Percentiles rank a stretch among this genome's conserved stretches.
These are phyloP conservation scores for Drosophila atroscutellata DNA, from an alignment of 2,888 invertebrate genomes.

Conservation along the genomic window DNA sequence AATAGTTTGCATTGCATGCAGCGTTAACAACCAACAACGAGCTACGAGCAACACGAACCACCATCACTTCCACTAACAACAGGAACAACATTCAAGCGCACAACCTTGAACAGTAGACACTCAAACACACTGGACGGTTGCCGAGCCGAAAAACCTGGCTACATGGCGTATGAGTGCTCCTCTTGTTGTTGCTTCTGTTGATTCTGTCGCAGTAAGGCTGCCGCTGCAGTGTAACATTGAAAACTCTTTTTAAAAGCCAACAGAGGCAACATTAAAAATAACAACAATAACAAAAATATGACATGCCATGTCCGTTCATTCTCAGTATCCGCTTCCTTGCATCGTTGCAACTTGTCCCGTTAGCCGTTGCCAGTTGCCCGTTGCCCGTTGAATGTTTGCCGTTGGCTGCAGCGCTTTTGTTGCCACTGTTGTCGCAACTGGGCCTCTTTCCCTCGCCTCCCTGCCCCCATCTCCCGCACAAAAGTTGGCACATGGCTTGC, in stretches of 20 bases:
- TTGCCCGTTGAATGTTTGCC: constrained; percentile 23
- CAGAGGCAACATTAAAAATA: constrained; percentile 26
- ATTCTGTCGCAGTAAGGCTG: constrained; percentile 33
- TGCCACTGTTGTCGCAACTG: constrained; percentile 39
- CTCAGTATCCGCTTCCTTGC: constrained; percentile 72
- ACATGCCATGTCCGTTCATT: constrained; percentile 72
- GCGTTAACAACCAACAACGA: constrained; percentile 42
- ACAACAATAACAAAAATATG: constrained; percentile 63
- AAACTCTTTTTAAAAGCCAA: constrained; percentile 71
- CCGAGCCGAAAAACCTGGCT: constrained; percentile 40
- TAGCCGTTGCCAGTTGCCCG: constrained; percentile 6
- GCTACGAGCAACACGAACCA: neutral
- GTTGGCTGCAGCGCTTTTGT: constrained; percentile 37
- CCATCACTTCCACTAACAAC: constrained; percentile 4
- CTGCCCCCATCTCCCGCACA: neutral
- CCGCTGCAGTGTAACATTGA: constrained; percentile 62
- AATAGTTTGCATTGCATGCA: constrained; percentile 50
- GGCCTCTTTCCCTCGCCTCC: neutral
- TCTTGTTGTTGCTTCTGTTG: constrained; percentile 39
- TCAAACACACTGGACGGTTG: constrained; percentile 52
- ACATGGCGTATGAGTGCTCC: constrained; percentile 66
- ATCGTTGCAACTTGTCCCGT: constrained; percentile 34
- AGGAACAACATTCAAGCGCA: constrained; percentile 48
- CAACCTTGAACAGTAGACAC: constrained; percentile 63
- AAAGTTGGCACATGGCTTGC: constrained; percentile 15